Evolutionary conservation across 2,797 vertebrate species (phyloP), one percentile per base, ranked within the genome.

Genomic region (Myiotriccus ornatus): DNA sequence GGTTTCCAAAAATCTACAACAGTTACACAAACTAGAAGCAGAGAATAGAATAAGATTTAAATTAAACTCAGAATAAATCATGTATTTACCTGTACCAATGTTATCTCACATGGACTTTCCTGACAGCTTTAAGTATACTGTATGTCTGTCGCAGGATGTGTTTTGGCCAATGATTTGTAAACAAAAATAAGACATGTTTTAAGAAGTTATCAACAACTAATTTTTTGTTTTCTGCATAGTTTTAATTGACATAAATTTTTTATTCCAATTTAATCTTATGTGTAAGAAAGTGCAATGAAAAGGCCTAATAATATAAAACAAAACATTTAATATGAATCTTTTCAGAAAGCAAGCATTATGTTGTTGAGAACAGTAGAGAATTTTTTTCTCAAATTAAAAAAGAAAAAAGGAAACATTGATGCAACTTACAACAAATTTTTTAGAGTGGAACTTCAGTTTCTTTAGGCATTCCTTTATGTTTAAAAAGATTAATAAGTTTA

Each of bases 371-470:
- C 2, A 50, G 10, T 10, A 71, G 37, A 34, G n/a, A 55, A 19
- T 53, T 77, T 35, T 43, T 63, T 73, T 59, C 47, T 74, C 21
- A 53, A 86, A 75, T 65, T 50, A 47, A 47, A 47, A 12, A 10
- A 39, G 10, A 59, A 65, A 39, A 18, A 39, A 35, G 0, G 12
- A 59, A 74, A 3, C 4, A n/a, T 4, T 68, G 30, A 53, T 60
- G 14, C 3, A 78, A 76, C 6, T 57, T 37, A 19, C 1, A 43
- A 14, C 4, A 14, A 15, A 6, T 4, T 21, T 77, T 82, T 46
- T 47, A 0, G 1, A 76, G 69, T 39, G 7, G 1, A 55, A 62
- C 16, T 37, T 83, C 0, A 6, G 14, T 11, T 47, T 21, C 30
- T 63, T 81, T 47, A 32, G 15, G 8, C 1, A 41, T 87, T 78